These are phyloP conservation scores for Atrina japonica DNA, from an alignment of 2,888 invertebrate genomes.

Conservation along the genomic window DNA sequence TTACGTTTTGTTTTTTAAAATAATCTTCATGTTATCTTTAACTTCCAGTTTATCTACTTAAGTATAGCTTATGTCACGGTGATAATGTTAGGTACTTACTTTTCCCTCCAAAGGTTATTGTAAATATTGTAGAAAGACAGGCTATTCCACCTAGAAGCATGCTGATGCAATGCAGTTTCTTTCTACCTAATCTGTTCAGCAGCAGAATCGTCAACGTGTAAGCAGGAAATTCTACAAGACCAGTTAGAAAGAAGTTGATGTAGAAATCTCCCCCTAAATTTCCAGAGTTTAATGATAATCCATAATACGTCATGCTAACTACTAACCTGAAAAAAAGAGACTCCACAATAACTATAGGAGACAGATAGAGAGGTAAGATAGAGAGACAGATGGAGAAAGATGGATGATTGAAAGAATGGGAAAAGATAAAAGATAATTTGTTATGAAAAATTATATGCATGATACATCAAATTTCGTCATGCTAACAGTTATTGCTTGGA, in stretches of 20 bases:
- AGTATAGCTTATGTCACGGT: too few relatives aligned
- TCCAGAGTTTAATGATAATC: conserved; percentile 63
- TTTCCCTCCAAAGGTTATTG: conserved; percentile 41
- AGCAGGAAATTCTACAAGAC: conserved; percentile 64
- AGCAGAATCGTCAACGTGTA: conserved; percentile 56
- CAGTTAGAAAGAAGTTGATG: conserved; percentile 64
- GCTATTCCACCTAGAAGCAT: conserved; percentile 65
- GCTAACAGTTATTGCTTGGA: too few relatives aligned
- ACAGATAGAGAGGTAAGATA: too few relatives aligned
- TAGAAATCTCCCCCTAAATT: conserved; percentile 64
- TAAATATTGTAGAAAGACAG: conserved; percentile 79
- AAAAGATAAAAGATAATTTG: too few relatives aligned
- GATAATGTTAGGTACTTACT: conserved; percentile 17
- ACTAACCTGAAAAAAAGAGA: conserved; percentile 53
- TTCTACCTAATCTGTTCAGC: conserved; percentile 61
- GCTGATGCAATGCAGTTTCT: conserved; percentile 49
- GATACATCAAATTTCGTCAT: too few relatives aligned
- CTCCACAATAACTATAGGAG: too few relatives aligned
- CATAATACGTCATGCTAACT: conserved; percentile 66
- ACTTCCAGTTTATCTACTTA: too few relatives aligned
- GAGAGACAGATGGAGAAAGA: too few relatives aligned
- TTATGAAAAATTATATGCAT: too few relatives aligned
- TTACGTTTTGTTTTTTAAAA: too few relatives aligned
- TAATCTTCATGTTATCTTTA: too few relatives aligned
- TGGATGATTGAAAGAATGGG: too few relatives aligned